Conservation (phyloP, 2,113 vertebrate species). For the Tautogolabrus adspersus region DNA sequence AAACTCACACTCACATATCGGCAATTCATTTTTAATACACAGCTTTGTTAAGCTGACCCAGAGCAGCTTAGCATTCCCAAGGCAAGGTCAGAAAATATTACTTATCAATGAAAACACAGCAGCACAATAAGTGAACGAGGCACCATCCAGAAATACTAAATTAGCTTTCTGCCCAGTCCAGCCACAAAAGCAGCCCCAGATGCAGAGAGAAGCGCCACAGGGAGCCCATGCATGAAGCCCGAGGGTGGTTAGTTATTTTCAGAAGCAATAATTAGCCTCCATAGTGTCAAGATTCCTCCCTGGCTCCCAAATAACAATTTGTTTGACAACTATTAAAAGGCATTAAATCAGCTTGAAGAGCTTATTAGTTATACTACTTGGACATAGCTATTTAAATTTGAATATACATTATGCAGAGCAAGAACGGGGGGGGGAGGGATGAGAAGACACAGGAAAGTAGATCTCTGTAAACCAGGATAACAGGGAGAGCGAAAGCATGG, state of each 20-base stretch:
- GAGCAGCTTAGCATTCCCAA: slow-evolving; percentile 33
- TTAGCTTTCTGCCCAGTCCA: slow-evolving; percentile 34
- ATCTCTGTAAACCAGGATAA: not conserved
- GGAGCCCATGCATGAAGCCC: slow-evolving; percentile 40
- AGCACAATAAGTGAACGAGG: slow-evolving; percentile 20
- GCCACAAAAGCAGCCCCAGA: slow-evolving; percentile 48
- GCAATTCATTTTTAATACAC: slow-evolving; percentile 23
- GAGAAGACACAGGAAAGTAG: slow-evolving; percentile 9
- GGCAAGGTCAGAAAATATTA: slow-evolving; percentile 40
- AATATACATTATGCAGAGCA: slow-evolving; percentile 28
- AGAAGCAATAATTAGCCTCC: slow-evolving; percentile 68
- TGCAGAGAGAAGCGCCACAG: slow-evolving; percentile 37
- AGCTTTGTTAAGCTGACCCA: slow-evolving; percentile 20
- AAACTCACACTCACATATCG: not conserved
- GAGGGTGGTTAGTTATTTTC: slow-evolving; percentile 68
- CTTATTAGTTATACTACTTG: slow-evolving; percentile 60
- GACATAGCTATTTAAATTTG: slow-evolving; percentile 51
- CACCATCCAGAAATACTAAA: slow-evolving; percentile 39
- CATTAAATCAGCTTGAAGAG: slow-evolving; percentile 65
- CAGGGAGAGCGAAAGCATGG: not conserved
- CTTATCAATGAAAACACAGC: slow-evolving; percentile 39
- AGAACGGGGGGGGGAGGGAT: not conserved
- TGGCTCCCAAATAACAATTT: slow-evolving; percentile 61
- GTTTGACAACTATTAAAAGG: slow-evolving; percentile 71
- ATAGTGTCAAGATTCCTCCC: slow-evolving; percentile 56